Conservation (phyloP, 2,797 vertebrate species). For the Xenopus petersii region DNA sequence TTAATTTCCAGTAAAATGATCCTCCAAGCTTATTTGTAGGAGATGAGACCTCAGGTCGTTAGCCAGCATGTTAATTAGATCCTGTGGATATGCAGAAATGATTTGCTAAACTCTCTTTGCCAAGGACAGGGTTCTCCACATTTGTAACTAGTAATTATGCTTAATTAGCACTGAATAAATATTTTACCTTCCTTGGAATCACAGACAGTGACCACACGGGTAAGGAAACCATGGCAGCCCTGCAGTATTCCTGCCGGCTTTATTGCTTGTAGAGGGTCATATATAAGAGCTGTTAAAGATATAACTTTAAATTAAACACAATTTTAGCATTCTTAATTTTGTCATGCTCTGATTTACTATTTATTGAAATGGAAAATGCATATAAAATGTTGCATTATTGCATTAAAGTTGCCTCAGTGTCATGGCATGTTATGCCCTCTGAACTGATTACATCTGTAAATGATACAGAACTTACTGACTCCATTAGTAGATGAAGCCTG, state of each 20-base stretch:
- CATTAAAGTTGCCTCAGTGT: too few species aligned
- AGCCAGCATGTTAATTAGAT: conserved; percentile 47
- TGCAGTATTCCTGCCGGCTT: conserved; percentile 13
- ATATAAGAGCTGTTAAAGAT: neutral
- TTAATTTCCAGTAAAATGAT: conserved; percentile 43
- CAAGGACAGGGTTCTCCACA: conserved; percentile 40
- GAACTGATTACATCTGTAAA: too few species aligned
- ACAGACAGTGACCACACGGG: conserved; percentile 38
- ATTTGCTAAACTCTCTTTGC: conserved; percentile 43
- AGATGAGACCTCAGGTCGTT: conserved; percentile 46
- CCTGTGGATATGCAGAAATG: conserved; percentile 44
- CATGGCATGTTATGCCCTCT: too few species aligned
- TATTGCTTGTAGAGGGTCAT: neutral
- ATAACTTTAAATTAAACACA: neutral
- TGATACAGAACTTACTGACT: too few species aligned
- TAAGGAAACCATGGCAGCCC: conserved; percentile 4
- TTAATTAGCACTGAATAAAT: conserved; percentile 45
- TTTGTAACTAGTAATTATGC: conserved; percentile 46
- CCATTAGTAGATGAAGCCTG: too few species aligned
- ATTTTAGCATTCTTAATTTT: too few species aligned
- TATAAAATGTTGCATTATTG: too few species aligned
- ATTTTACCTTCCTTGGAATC: conserved; percentile 45
- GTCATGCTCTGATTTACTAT: too few species aligned
- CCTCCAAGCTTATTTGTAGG: conserved; percentile 46
- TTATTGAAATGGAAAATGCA: too few species aligned